Conservation (phyloP, 2,888 invertebrate species). For the Capitulum mitella region DNA sequence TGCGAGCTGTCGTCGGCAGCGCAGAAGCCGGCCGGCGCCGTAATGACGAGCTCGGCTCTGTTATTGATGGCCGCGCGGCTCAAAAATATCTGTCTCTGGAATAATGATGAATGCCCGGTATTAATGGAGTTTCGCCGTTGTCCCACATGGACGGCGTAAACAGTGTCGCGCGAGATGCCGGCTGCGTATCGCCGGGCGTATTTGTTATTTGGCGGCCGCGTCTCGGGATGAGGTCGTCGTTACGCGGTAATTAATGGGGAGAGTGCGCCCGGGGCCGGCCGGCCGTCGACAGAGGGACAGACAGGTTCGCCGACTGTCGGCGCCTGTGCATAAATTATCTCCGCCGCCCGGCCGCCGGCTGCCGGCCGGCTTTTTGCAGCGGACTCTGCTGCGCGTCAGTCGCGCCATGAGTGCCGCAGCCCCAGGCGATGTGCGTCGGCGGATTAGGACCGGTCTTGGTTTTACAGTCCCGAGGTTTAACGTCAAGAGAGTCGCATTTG, state of each 20-base stretch:
- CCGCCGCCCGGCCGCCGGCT: not conserved
- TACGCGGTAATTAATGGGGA: not conserved
- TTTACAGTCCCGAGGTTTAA: too few species aligned
- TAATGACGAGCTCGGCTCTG: not conserved
- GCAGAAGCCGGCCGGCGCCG: not conserved
- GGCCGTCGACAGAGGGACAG: not conserved
- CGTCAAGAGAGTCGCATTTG: too few species aligned
- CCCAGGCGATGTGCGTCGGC: too few species aligned
- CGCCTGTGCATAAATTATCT: not conserved
- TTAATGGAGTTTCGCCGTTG: not conserved
- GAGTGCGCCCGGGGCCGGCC: not conserved
- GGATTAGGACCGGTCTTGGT: too few species aligned
- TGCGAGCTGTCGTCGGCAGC: too few species aligned
- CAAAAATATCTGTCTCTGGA: constrained; percentile 11
- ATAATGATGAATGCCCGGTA: constrained; percentile 16
- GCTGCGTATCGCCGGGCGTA: not conserved
- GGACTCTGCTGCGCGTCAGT: too few species aligned
- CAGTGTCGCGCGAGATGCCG: not conserved
- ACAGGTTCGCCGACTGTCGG: constrained; percentile 2
- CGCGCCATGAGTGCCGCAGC: too few species aligned
- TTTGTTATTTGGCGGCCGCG: not conserved
- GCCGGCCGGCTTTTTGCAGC: too few species aligned
- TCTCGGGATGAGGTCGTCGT: not conserved
- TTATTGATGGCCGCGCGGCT: not conserved
- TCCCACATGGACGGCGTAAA: not conserved